phyloP scores from a whole-genome alignment of 92 coral and sea anemone genomes.

The Anthopleura xanthogrammica region DNA sequence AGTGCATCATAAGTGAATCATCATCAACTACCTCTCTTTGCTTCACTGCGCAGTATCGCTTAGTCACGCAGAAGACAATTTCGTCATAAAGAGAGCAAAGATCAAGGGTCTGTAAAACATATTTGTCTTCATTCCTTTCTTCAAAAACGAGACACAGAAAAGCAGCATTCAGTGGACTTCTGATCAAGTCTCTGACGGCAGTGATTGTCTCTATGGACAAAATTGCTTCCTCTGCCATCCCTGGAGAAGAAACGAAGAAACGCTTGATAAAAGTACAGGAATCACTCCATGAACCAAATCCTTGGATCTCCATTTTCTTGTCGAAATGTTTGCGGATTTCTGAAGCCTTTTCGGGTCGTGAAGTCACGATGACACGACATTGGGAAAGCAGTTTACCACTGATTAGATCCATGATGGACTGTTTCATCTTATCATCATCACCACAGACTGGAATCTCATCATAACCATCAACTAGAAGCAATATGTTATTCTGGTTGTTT shows the following conservation, averaged over 20 bases:
- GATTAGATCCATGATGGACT: background rate
- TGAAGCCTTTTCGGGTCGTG: background rate
- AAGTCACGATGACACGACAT: background rate
- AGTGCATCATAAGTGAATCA: background rate
- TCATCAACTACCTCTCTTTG: background rate
- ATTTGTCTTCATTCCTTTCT: background rate
- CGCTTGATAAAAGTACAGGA: slow-evolving; percentile 1
- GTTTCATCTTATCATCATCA: background rate
- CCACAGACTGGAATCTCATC: background rate
- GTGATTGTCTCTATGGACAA: background rate
- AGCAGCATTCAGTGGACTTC: slow-evolving; percentile 3
- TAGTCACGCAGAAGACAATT: background rate
- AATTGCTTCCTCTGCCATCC: background rate
- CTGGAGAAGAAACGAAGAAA: background rate
- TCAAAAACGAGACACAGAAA: background rate
- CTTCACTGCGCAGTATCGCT: background rate
- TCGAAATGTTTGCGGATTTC: slow-evolving; percentile 1
- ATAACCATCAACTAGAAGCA: background rate
- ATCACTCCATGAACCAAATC: slow-evolving; percentile 5
- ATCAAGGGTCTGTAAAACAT: background rate
- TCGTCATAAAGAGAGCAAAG: slow-evolving; percentile 1
- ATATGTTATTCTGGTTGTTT: background rate
- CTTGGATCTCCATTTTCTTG: background rate
- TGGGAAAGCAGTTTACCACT: slow-evolving; percentile 1
- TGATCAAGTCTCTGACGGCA: background rate